Evolutionary conservation across 2,888 invertebrate species (phyloP), one percentile per base, ranked within the genome.

Genomic region (Torymus auratus): DNA sequence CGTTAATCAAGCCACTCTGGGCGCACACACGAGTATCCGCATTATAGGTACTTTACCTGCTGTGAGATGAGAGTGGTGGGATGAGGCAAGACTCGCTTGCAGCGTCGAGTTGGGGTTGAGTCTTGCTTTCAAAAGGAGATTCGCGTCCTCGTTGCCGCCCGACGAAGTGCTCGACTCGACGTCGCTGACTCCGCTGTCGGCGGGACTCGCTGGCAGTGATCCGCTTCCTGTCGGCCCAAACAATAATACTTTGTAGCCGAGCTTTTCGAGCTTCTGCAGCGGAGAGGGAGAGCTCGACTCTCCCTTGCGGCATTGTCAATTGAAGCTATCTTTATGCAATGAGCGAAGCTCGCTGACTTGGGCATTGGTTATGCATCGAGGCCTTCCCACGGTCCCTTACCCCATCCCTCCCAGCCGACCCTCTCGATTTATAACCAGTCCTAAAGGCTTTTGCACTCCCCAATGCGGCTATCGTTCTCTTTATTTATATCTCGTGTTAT

Each of bases 101-200:
- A 91, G 88, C 83, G 90, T 88, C 84, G 90, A 88, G 83, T 94
- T 94, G 80, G 96, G 96, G 91, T 96, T 96, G 86, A 97, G 94
- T 85, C 97, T 94, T 79, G 96, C 96, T 92, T 97, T 97, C 89
- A 97, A 93, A 92, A 91, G 87, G 85, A 91, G 89, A 89, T 91
- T 91, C 85, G 90, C 90, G 84, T 91, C 91, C 85, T 91, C 91
- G 88, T 91, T 91, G 83, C 91, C 92, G 83, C 95, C 95, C 62
- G 95, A 95, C 85, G 92, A 93, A 86, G 97, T 97, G 84, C 97
- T 97, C 86, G 97, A 97, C 92, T 98, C 98, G 88, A 98, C 97
- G 92, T 98, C 98, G 80, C 97, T 98, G 73, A 98, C 98, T 83
- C 98, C 98, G 91, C 97, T 98, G 93, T 99, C 98, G 74, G 98